Conservation (phyloP, 2,888 invertebrate genomes). For the Rutpela maculata region DNA sequence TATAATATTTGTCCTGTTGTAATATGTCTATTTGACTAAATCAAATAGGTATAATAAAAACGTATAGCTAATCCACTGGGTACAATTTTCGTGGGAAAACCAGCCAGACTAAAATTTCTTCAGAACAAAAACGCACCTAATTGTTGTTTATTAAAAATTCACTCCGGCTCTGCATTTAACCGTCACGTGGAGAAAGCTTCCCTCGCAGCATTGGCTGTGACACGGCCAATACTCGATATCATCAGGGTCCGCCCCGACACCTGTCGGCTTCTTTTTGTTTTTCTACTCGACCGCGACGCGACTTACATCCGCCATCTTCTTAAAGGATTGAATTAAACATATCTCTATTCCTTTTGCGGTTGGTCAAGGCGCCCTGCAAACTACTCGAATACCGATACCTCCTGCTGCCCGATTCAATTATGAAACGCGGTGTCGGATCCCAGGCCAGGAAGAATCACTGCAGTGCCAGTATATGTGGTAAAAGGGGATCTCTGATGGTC, state of each 20-base stretch:
- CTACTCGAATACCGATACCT: conserved; percentile 22
- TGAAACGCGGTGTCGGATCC: not conserved
- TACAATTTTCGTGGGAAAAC: not conserved
- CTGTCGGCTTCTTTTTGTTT: conserved; percentile 65
- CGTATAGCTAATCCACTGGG: not conserved
- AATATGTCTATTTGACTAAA: no score
- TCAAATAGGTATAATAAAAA: no score
- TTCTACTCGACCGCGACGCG: conserved; percentile 50
- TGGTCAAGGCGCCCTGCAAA: conserved; percentile 50
- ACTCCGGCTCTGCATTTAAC: conserved; percentile 16
- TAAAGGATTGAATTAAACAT: conserved; percentile 65
- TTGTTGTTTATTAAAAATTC: conserved; percentile 1
- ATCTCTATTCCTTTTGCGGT: conserved; percentile 53
- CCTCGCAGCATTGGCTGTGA: conserved; percentile 67
- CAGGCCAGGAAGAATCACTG: not conserved
- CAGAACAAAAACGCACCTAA: not conserved
- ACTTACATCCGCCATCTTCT: conserved; percentile 62
- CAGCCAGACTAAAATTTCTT: not conserved
- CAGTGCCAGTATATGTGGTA: not conserved
- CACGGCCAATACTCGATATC: conserved; percentile 67
- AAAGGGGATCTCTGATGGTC: not conserved
- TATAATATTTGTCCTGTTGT: no score
- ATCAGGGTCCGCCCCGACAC: conserved; percentile 60
- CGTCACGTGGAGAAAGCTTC: conserved; percentile 37
- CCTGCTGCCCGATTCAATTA: conserved; percentile 19